These are phyloP conservation scores for Nycticorax nycticorax DNA, from an alignment of 2,113 vertebrate genomes.

Conservation along the genomic window DNA sequence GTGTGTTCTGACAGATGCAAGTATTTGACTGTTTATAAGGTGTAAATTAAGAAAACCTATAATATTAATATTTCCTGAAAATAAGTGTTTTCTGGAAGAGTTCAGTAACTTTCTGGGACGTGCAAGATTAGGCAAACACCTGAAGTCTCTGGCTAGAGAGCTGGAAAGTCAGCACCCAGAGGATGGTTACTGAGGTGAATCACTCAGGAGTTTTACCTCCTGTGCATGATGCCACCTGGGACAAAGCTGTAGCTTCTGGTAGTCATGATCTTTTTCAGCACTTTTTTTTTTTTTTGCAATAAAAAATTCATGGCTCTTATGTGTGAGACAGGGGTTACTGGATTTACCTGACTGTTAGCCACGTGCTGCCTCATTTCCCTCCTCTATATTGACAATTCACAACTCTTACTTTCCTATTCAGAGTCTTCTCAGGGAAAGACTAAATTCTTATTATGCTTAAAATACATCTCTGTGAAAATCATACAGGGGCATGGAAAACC, in stretches of 20 bases:
- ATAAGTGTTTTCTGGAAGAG: not conserved
- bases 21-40: not conserved
- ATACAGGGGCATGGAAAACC: not conserved
- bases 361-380: not conserved
- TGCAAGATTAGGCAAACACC: not conserved
- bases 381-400: not conserved
- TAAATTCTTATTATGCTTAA: not conserved
- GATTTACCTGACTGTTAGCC: not conserved
- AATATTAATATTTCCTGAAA: not conserved
- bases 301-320: fast-evolving
- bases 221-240: not conserved
- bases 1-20: not conserved
- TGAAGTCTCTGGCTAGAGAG: not conserved
- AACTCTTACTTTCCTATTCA: fast-evolving
- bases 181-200: not conserved
- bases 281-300: not conserved
- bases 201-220: not conserved
- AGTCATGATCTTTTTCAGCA: not conserved
- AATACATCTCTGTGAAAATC: not conserved
- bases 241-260: not conserved
- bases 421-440: not conserved
- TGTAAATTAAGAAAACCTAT: not conserved
- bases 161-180: not conserved
- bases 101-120: not conserved
- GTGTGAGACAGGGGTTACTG: not conserved